Conservation (phyloP, 2,113 vertebrate genomes). For the Dendropsophus ebraccatus region DNA sequence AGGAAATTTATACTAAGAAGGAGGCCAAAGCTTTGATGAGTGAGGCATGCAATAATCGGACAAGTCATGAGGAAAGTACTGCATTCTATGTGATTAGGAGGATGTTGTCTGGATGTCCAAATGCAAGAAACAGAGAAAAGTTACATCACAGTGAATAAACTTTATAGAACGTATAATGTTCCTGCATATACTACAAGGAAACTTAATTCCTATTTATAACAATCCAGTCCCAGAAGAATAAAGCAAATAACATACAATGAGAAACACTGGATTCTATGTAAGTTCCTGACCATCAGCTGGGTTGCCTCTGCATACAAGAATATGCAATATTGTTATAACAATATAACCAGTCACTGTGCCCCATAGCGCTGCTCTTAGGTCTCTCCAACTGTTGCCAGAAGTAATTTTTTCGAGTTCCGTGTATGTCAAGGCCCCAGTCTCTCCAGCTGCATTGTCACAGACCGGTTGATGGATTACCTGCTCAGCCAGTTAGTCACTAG, state of each 20-base stretch:
- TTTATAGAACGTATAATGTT: background rate
- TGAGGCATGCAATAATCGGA: slow-evolving; percentile 23
- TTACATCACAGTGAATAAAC: background rate
- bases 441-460: too few relatives aligned
- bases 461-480: too few relatives aligned
- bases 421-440: too few relatives aligned
- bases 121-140: background rate
- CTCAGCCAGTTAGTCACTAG: too few relatives aligned
- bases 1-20: slow-evolving; percentile 38
- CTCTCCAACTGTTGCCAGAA: too few relatives aligned
- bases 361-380: too few relatives aligned
- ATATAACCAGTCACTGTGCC: too few relatives aligned
- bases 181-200: background rate
- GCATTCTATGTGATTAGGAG: background rate
- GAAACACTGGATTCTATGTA: background rate
- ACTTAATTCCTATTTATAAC: background rate
- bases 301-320: too few relatives aligned
- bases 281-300: too few relatives aligned
- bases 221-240: background rate
- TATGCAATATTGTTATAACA: too few relatives aligned
- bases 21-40: slow-evolving; percentile 31
- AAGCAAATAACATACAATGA: background rate
- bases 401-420: too few relatives aligned
- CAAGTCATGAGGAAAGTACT: slow-evolving; percentile 28
- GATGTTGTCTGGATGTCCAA: slow-evolving; percentile 1